A percentile compares a stretch with the other conserved stretches of the same genome.
phyloP scores from a whole-genome alignment of 2,888 invertebrate genomes.

The Sceliomorpha sp. region DNA sequence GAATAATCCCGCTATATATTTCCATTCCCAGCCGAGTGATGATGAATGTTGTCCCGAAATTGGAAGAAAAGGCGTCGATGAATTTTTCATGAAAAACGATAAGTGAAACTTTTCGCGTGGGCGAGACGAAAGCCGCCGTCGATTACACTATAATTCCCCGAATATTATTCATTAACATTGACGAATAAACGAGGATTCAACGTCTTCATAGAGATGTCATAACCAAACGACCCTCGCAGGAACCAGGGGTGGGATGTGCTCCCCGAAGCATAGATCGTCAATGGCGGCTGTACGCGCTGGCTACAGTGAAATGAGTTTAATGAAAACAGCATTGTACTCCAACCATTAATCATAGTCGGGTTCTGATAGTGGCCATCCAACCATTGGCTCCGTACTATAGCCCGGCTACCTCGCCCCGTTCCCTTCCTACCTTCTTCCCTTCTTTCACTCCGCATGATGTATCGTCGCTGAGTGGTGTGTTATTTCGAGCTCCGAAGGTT shows the following conservation, averaged over 20 bases:
- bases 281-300: conserved; percentile 64
- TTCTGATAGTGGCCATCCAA: conserved; percentile 76
- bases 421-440: conserved; percentile 38
- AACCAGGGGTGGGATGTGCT: conserved; percentile 64
- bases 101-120: too few relatives aligned
- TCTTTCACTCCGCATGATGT: conserved; percentile 66
- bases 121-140: background rate
- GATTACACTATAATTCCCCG: background rate
- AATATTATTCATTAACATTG: background rate
- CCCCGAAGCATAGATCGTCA: conserved; percentile 61
- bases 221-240: conserved; percentile 67
- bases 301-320: conserved; percentile 78
- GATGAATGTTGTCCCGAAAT: too few relatives aligned
- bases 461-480: conserved; percentile 70
- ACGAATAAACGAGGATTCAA: conserved; percentile 6
- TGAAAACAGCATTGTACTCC: conserved; percentile 79
- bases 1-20: too few relatives aligned
- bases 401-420: conserved; percentile 30
- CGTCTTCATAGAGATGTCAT: conserved; percentile 72
- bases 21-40: too few relatives aligned
- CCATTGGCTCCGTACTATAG: conserved; percentile 55
- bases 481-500: conserved; percentile 62
- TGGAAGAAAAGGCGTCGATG: too few relatives aligned
- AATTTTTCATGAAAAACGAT: too few relatives aligned
- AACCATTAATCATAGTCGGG: conserved; percentile 79